Evolutionary conservation across 2,888 invertebrate species (phyloP).

Genomic region (Chamaedrilus cognettii): DNA sequence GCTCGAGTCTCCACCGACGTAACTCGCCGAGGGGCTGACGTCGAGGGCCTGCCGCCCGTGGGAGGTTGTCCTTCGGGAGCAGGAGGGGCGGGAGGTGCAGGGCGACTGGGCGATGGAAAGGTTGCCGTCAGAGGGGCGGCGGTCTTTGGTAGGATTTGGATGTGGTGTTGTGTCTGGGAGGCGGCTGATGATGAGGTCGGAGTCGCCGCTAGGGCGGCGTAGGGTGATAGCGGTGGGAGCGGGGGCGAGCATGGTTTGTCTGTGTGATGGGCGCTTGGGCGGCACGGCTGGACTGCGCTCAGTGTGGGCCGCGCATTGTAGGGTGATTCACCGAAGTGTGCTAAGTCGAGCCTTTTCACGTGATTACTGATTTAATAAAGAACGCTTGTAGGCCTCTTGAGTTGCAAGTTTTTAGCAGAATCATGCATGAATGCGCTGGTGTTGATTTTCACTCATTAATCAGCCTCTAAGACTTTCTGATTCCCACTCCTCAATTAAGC

Average conservation of each 20-base stretch:
- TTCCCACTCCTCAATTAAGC: too few species aligned
- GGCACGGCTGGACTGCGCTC: too few species aligned
- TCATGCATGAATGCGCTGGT: too few species aligned
- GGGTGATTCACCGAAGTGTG: too few species aligned
- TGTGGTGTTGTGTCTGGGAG: not conserved
- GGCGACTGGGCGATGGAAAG: not conserved
- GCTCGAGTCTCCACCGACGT: not conserved
- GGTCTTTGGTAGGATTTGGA: not conserved
- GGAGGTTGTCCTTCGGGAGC: not conserved
- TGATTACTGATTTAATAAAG: too few species aligned
- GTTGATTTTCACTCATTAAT: too few species aligned
- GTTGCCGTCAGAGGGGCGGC: not conserved
- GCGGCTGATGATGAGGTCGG: slow-evolving; percentile 20
- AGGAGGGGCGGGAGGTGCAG: not conserved
- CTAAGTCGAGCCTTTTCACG: too few species aligned
- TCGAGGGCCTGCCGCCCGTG: not conserved
- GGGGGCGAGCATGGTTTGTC: not conserved
- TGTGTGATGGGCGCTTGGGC: too few species aligned
- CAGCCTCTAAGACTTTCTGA: too few species aligned
- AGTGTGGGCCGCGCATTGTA: too few species aligned
- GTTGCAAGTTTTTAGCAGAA: too few species aligned
- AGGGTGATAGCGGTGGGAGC: slow-evolving; percentile 18
- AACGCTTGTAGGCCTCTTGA: too few species aligned
- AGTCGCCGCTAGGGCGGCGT: slow-evolving; percentile 19
- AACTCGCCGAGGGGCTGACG: not conserved